phyloP scores from a whole-genome alignment of 2,113 vertebrate genomes.

The Ceyx melanurus region DNA sequence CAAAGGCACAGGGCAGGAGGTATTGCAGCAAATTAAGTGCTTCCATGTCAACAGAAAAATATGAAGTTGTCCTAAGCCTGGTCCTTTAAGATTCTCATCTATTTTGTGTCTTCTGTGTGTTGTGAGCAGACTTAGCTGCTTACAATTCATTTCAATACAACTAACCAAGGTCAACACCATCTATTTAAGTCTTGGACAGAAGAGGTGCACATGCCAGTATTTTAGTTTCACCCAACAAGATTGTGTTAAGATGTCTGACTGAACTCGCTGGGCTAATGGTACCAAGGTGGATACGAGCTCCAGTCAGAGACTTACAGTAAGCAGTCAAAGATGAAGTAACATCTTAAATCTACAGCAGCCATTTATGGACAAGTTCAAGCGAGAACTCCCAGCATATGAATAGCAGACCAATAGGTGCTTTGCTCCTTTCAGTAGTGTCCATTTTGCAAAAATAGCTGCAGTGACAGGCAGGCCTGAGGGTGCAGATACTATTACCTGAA shows the following conservation, averaged over 20 bases:
- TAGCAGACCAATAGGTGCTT: neutral
- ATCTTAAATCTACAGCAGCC: neutral
- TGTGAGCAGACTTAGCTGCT: neutral
- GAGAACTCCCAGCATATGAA: neutral
- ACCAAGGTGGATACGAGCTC: neutral
- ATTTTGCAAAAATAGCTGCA: neutral
- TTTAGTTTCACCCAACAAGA: neutral
- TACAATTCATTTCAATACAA: neutral
- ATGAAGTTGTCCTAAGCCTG: neutral
- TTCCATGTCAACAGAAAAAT: neutral
- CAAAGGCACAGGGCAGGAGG: neutral
- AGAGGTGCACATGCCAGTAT: neutral
- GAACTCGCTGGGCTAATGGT: neutral
- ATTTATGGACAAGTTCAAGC: neutral
- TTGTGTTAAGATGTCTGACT: neutral
- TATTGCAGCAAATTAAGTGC: neutral
- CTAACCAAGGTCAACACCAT: neutral
- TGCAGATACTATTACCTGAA: neutral
- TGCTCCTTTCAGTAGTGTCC: neutral
- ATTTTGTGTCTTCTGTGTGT: neutral
- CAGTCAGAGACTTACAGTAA: neutral
- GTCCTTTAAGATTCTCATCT: neutral
- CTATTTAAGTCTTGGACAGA: neutral
- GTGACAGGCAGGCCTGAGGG: neutral
- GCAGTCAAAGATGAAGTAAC: neutral